Conservation (phyloP, 2,113 vertebrate species). For the Gymnorhina tibicen region DNA sequence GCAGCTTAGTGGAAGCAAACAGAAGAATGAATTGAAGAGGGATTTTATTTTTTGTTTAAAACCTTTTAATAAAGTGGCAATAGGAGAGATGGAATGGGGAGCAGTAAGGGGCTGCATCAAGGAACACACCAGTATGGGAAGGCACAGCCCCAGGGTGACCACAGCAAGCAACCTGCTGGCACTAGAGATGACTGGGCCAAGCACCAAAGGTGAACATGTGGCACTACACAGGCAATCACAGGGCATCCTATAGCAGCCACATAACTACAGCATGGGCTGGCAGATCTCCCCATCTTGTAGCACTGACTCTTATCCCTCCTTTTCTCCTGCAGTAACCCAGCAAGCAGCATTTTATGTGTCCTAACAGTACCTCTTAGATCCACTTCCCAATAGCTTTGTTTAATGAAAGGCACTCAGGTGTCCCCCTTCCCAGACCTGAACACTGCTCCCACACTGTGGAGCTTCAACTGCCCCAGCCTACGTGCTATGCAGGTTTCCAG, state of each 20-base stretch:
- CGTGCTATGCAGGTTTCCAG: background rate
- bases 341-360: background rate
- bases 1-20: background rate
- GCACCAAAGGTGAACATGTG: background rate
- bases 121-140: background rate
- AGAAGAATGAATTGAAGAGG: background rate
- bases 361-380: background rate
- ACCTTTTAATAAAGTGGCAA: background rate
- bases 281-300: background rate
- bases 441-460: background rate
- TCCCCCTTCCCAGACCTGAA: background rate
- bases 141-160: background rate
- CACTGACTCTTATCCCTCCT: background rate
- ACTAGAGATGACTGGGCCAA: background rate
- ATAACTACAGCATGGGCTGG: background rate
- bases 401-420: background rate
- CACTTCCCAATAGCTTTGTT: background rate
- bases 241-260: background rate
- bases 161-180: background rate
- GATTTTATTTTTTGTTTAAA: background rate
- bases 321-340: background rate
- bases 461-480: background rate
- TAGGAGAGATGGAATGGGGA: background rate
- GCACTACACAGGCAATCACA: background rate
- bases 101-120: background rate